Evolutionary conservation across 1,140 invertebrate species (phyloP).

Genomic region (Pteromalus puparum): DNA sequence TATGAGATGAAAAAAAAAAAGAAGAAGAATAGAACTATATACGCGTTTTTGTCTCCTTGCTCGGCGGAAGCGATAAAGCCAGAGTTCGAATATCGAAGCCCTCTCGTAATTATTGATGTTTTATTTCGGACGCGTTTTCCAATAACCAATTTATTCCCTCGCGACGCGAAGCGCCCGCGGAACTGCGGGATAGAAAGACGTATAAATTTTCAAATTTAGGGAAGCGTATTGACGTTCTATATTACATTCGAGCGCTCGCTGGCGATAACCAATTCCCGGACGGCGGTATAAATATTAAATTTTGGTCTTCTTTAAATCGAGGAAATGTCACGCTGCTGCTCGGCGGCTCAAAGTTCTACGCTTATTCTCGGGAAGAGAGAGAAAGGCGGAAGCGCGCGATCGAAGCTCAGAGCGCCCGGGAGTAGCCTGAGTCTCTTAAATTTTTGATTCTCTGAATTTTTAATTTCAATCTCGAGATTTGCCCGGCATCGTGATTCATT

Average conservation of each 20-base stretch:
- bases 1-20: not conserved
- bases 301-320: conserved; percentile 6
- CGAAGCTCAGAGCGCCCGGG: not conserved
- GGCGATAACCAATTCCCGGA: conserved; percentile 7
- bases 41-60: no score
- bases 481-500: conserved; percentile 39
- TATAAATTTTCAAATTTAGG: conserved; percentile 27
- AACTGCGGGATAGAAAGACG: not conserved
- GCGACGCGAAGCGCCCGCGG: no score
- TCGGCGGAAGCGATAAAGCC: conserved; percentile 3
- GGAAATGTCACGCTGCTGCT: conserved; percentile 29
- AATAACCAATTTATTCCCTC: conserved; percentile 25
- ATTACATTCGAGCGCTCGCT: conserved; percentile 24
- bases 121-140: conserved; percentile 24
- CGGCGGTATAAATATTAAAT: conserved; percentile 32
- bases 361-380: not conserved
- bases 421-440: conserved; percentile 20
- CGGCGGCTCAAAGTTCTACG: not conserved
- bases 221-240: conserved; percentile 30
- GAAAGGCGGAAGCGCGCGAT: not conserved
- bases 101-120: conserved; percentile 35
- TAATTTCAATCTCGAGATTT: conserved; percentile 55
- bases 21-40: no score
- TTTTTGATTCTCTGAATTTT: conserved; percentile 53
- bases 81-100: not conserved